Evolutionary conservation across 2,797 vertebrate genomes (phyloP), one percentile per base, ranked within the genome.

Genomic region (Trematomus bernacchii): DNA sequence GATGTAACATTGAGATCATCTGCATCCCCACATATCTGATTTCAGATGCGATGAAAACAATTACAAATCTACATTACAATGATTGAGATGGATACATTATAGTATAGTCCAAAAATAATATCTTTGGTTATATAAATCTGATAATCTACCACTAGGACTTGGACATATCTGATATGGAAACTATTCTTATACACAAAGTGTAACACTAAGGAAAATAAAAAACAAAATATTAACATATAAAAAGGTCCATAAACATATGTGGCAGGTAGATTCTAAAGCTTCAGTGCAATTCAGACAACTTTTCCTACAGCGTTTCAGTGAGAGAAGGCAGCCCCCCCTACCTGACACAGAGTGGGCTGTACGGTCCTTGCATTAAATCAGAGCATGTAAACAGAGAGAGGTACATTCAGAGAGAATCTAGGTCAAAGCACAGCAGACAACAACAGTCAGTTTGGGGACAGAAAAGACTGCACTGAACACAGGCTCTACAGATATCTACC

Each of bases 211-310:
- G 33, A 66, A 66, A 58, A 60, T 21, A n/a, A 50, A 61, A 55
- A 54, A 42, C 6, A 55, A 51, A 66, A 55, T 2, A 65, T 37
- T 0, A 53, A 76, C 75, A 54, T 64, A 57, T 37, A n/a, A n/a
- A n/a, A n/a, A n/a, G n/a, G 73, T 79, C 57, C 67, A 77, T 55
- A 53, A 73, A 77, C 19, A 21, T 66, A 58, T 40, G 57, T 65
- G 23, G 47, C 44, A 64, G 65, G 73, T 74, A 65, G 61, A 75
- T 57, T 83, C 79, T 76, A 79, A 88, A 90, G 82, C 84, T 91
- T 92, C 88, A 93, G 92, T 93, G 93, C 91, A 92, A 89, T 75
- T 89, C 72, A 87, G 85, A 85, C 65, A 4, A 76, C 67, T 73
- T 84, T 76, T 71, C 18, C 81, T 91, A 71, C 80, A 92, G 78